Percentiles rank a stretch among this genome's conserved stretches.
phyloP scores from a whole-genome alignment of 2,797 vertebrate species.

The Sebastiscus tertius region DNA sequence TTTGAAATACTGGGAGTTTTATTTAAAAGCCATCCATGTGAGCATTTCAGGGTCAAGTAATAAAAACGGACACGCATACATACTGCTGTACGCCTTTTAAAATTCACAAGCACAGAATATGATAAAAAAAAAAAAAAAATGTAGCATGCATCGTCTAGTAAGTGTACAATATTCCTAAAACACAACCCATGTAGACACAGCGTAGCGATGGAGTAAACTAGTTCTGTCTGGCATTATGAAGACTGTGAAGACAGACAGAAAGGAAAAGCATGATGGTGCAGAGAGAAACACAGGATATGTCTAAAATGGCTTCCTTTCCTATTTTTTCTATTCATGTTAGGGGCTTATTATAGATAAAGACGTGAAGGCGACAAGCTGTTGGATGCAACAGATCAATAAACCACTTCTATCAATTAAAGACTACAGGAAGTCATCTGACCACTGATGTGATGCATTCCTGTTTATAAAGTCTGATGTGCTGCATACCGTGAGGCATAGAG shows the following conservation, averaged over 20 bases:
- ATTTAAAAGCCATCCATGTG: constrained; percentile 63
- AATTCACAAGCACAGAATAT: constrained; percentile 46
- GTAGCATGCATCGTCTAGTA: constrained; percentile 51
- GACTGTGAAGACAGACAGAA: background rate
- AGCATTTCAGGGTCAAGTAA: constrained; percentile 36
- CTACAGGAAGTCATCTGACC: constrained; percentile 4
- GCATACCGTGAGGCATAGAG: constrained; percentile 19
- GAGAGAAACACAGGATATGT: background rate
- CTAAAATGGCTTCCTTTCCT: constrained; percentile 30
- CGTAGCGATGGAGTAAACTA: constrained; percentile 3
- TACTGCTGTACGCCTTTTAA: constrained; percentile 9
- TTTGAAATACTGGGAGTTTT: constrained; percentile 60
- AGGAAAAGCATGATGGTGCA: constrained; percentile 14
- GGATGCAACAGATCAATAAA: constrained; percentile 37
- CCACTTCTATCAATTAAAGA: constrained; percentile 8
- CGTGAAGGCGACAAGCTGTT: background rate
- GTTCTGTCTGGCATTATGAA: background rate
- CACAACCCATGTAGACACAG: constrained; percentile 12
- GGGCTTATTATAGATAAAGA: background rate
- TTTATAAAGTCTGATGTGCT: constrained; percentile 12
- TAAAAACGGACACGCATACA: constrained; percentile 2
- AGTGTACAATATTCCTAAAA: constrained; percentile 27
- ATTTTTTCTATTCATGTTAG: background rate
- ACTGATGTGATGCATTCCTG: constrained; percentile 5
- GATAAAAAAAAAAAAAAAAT: constrained; percentile 14